Conservation (phyloP, 2,888 invertebrate species). For the Cephus rjabovi region DNA sequence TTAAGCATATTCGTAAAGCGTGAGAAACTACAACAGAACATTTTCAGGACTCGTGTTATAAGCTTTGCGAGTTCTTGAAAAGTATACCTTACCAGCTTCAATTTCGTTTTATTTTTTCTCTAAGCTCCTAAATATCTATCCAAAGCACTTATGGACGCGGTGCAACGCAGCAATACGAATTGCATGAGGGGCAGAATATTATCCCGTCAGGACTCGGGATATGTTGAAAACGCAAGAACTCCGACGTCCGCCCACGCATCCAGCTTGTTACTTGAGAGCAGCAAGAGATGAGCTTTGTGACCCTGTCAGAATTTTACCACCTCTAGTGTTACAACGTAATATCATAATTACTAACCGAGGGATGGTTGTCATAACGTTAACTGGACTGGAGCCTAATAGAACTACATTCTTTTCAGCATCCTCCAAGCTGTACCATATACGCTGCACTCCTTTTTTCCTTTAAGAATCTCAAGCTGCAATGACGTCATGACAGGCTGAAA, state of each 20-base stretch:
- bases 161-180: constrained; percentile 17
- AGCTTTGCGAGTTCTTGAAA: not conserved
- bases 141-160: not conserved
- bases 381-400: constrained; percentile 34
- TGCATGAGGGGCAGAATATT: constrained; percentile 49
- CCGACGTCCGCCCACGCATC: constrained; percentile 43
- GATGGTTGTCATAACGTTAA: constrained; percentile 54
- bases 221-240: not conserved
- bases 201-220: constrained; percentile 47
- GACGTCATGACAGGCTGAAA: constrained; percentile 1
- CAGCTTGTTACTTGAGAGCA: constrained; percentile 41
- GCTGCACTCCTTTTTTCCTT: not conserved
- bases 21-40: not conserved
- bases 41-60: not conserved
- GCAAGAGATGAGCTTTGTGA: constrained; percentile 34
- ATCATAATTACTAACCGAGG: constrained; percentile 53
- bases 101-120: not conserved
- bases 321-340: constrained; percentile 58
- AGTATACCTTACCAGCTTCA: not conserved
- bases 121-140: not conserved
- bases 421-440: not conserved
- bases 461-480: not conserved
- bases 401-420: constrained; percentile 17
- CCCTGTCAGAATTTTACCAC: constrained; percentile 56
- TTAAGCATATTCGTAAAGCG: not conserved